Base-by-base conservation (phyloP, 2,888 invertebrate genomes). In the Formica aserva region DNA sequence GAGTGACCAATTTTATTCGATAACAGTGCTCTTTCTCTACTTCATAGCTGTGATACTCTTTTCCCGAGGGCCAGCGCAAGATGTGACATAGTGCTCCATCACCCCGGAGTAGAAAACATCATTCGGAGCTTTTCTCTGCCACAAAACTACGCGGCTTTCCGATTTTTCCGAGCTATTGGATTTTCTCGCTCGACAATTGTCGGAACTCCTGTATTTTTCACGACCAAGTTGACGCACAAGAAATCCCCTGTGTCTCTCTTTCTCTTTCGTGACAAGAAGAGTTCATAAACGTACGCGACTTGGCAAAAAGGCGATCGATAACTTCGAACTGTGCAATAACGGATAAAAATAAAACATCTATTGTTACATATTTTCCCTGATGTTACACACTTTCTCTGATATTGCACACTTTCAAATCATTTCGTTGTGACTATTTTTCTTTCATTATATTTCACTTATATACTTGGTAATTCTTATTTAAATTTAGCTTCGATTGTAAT, bases 81-180 rank as follows among this genome's bases (percentile, higher is more conserved):
- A 65, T 63, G 45, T 9, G 75, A 75, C 45, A 65, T 29, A 32
- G 45, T 74, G 62, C 74, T 74, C 74, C 74, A 74, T 74, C 74
- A 62, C 45, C 22, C 22, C 32, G 22, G 65, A 32, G 29, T 63
- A 32, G 15, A 63, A 75, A 45, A 65, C 75, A 65, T 62, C 63
- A 74, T 74, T 75, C 65, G 32, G 41, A 32, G 15, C 18, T 62
- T 62, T 62, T 32, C 62, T 15, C 32, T 32, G 15, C 22, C 29
- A 41, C 62, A 75, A 75, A 75, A 63, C 45, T 15, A n/a, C 52
- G 45, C 65, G 65, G 45, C 75, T 75, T 75, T 75, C 32, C 65
- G 32, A 65, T 65, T 75, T 52, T 75, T 63, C 32, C 75, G 32
- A 63, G 63, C 75, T 65, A 75, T 75, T 32, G 75, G 75, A 65